phyloP scores from a whole-genome alignment of 2,888 invertebrate genomes.

The Timema cristinae region DNA sequence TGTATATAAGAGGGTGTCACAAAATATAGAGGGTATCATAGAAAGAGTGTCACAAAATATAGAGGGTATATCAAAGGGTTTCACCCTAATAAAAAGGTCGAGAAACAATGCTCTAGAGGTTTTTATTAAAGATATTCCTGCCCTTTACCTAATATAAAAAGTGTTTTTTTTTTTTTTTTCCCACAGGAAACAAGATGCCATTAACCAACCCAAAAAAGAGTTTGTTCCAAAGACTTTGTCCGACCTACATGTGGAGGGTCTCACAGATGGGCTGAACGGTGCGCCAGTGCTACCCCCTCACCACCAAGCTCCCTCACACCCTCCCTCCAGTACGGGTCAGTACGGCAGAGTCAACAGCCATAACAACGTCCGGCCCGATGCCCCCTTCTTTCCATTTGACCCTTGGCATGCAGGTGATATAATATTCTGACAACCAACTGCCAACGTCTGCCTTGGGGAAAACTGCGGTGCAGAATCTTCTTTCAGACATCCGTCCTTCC shows the following conservation, averaged over 20 bases:
- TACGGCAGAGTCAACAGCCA: constrained; percentile 28
- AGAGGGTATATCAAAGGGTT: too few species aligned
- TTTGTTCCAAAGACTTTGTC: constrained; percentile 88
- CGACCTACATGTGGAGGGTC: constrained; percentile 78
- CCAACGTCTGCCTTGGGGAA: too few species aligned
- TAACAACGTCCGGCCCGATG: constrained; percentile 18
- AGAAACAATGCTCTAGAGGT: too few species aligned
- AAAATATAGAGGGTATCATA: too few species aligned
- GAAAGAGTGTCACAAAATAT: too few species aligned
- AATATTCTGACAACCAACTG: not conserved
- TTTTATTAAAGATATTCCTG: too few species aligned
- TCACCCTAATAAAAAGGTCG: too few species aligned
- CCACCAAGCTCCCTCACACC: constrained; percentile 35
- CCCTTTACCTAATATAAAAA: too few species aligned
- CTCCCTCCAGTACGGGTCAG: constrained; percentile 35
- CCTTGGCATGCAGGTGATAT: constrained; percentile 28
- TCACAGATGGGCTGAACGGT: constrained; percentile 63
- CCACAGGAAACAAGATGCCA: constrained; percentile 80
- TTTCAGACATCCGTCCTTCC: too few species aligned
- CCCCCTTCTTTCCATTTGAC: constrained; percentile 24
- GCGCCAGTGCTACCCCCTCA: constrained; percentile 47
- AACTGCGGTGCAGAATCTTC: too few species aligned
- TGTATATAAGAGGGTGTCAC: too few species aligned
- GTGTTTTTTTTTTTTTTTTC: too few species aligned
- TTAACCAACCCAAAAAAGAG: constrained; percentile 81